A percentile compares a stretch with the other conserved stretches of the same genome.
Conservation (phyloP, 2,888 invertebrate genomes). For the Xylocampa areola region DNA sequence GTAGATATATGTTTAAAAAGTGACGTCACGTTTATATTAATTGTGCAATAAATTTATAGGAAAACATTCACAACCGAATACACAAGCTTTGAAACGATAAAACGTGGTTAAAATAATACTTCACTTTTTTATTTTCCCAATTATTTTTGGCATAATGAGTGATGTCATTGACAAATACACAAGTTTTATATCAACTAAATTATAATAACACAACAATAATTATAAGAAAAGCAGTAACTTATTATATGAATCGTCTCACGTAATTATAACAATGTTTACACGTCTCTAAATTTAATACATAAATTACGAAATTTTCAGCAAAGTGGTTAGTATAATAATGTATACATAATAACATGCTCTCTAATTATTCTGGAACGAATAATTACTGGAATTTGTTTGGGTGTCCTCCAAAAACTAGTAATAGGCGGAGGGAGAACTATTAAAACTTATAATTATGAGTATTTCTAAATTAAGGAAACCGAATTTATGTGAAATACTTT, state of each 20-base stretch:
- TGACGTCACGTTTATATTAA: slow-evolving; percentile 47
- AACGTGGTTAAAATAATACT: background rate
- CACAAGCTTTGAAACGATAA: slow-evolving; percentile 62
- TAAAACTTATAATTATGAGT: too few species aligned
- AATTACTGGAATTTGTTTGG: slow-evolving; percentile 37
- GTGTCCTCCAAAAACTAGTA: slow-evolving; percentile 19
- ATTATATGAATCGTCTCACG: background rate
- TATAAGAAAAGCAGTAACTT: background rate
- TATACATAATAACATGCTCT: slow-evolving; percentile 20
- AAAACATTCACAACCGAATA: slow-evolving; percentile 83
- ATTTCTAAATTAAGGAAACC: too few species aligned
- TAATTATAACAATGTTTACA: slow-evolving; percentile 1
- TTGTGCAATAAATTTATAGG: slow-evolving; percentile 70
- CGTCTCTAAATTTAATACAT: slow-evolving; percentile 29
- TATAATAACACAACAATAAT: background rate
- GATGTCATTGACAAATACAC: slow-evolving; percentile 13
- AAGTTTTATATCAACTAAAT: background rate
- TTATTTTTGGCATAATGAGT: slow-evolving; percentile 32
- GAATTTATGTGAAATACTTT: too few species aligned
- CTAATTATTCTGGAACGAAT: slow-evolving; percentile 34
- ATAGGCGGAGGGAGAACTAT: slow-evolving; percentile 9
- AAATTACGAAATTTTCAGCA: slow-evolving; percentile 16
- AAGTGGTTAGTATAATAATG: slow-evolving; percentile 8
- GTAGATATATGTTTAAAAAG: slow-evolving; percentile 55
- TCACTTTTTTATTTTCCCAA: background rate